Evolutionary conservation across 2,888 invertebrate genomes (phyloP).

Genomic region (Phytoseiulus persimilis): DNA sequence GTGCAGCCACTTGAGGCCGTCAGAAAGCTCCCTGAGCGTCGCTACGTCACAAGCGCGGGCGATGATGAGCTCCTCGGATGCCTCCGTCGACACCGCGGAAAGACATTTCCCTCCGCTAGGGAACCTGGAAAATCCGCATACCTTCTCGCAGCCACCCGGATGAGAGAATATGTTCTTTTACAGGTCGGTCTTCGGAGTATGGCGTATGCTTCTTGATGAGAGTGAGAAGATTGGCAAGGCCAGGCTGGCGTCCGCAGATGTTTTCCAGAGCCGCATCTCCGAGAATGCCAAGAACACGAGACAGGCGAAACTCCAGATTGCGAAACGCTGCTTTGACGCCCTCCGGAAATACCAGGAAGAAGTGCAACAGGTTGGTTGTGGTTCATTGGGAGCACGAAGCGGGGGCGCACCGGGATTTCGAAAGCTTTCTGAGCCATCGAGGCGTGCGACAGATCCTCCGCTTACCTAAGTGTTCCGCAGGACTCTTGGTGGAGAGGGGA

Average conservation of each 20-base stretch:
- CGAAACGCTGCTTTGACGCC: conserved; percentile 63
- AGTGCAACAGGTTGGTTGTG: conserved; percentile 55
- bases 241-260: conserved; percentile 81
- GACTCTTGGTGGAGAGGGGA: too few species aligned
- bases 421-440: too few species aligned
- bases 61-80: not conserved
- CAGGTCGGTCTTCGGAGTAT: conserved; percentile 97
- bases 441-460: too few species aligned
- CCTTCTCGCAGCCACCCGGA: not conserved
- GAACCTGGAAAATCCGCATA: not conserved
- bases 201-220: conserved; percentile 88
- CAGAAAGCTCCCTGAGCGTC: too few species aligned
- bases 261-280: conserved; percentile 86
- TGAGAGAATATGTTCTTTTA: conserved; percentile 40
- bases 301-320: conserved; percentile 64
- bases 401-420: not conserved
- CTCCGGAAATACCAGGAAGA: conserved; percentile 80
- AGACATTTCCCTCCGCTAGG: not conserved
- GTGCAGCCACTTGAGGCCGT: not conserved
- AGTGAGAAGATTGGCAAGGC: conserved; percentile 85
- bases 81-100: not conserved
- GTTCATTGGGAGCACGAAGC: too few species aligned
- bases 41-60: not conserved
- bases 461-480: too few species aligned
- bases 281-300: conserved; percentile 80